These are phyloP conservation scores for Spheniscus mendiculus DNA, from an alignment of 2,113 vertebrate genomes.

Conservation along the genomic window DNA sequence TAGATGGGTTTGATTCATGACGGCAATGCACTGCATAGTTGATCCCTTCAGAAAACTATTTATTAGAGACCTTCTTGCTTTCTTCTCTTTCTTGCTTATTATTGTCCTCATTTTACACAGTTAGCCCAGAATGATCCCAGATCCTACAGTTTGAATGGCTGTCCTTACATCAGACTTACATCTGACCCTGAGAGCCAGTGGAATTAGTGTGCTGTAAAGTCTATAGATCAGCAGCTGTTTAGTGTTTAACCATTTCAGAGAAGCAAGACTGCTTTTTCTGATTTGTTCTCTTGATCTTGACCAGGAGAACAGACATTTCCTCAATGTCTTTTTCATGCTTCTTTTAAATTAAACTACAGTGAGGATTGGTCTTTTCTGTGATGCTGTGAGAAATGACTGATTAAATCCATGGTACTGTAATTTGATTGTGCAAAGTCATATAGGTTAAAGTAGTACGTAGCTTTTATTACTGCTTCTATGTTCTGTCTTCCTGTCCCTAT, in stretches of 20 bases:
- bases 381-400: background rate
- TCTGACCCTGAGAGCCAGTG: background rate
- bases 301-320: background rate
- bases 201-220: background rate
- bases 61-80: background rate
- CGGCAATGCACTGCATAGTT: background rate
- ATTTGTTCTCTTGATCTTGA: background rate
- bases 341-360: background rate
- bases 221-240: background rate
- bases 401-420: background rate
- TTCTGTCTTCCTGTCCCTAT: background rate
- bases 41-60: background rate
- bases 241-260: background rate
- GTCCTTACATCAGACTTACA: background rate
- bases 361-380: background rate
- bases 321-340: background rate
- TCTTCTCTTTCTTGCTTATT: background rate
- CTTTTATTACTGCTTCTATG: background rate
- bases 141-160: background rate
- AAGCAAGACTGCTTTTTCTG: background rate
- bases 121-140: background rate
- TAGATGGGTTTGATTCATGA: background rate
- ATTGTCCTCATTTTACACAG: background rate
- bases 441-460: background rate
- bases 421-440: background rate